phyloP scores from a whole-genome alignment of 2,888 invertebrate species.

The Sminthurides aquaticus region DNA sequence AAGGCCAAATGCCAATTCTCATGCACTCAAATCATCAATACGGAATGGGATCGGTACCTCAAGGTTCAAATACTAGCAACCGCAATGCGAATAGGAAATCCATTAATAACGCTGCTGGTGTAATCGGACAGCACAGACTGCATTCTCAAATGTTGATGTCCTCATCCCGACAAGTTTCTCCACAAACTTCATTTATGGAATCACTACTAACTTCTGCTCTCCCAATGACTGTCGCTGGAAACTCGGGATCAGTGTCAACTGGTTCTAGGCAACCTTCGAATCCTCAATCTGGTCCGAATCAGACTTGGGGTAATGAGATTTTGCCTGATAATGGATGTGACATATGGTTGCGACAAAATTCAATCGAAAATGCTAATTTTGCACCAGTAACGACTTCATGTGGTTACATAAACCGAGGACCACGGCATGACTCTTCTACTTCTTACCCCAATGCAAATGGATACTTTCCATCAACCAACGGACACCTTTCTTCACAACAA shows the following conservation, averaged over 20 bases:
- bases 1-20: background rate
- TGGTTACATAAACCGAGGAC: conserved; percentile 3
- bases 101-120: conserved; percentile 19
- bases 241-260: conserved; percentile 1
- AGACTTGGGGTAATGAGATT: conserved; percentile 31
- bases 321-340: conserved; percentile 40
- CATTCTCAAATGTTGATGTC: background rate
- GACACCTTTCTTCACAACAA: background rate
- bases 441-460: conserved; percentile 10
- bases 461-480: conserved; percentile 21
- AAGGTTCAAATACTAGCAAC: background rate
- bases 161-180: conserved; percentile 4
- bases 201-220: conserved; percentile 19
- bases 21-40: background rate
- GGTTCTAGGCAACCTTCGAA: conserved; percentile 28
- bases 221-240: conserved; percentile 20
- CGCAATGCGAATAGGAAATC: background rate
- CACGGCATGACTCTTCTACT: conserved; percentile 14
- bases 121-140: conserved; percentile 34
- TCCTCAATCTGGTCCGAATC: conserved; percentile 4
- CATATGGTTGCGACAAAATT: conserved; percentile 32
- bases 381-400: conserved; percentile 4
- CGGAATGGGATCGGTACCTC: background rate
- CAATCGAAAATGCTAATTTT: conserved; percentile 12
- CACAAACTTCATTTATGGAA: background rate